These are phyloP conservation scores for Mallotus villosus DNA, from an alignment of 2,797 vertebrate genomes.

Conservation along the genomic window DNA sequence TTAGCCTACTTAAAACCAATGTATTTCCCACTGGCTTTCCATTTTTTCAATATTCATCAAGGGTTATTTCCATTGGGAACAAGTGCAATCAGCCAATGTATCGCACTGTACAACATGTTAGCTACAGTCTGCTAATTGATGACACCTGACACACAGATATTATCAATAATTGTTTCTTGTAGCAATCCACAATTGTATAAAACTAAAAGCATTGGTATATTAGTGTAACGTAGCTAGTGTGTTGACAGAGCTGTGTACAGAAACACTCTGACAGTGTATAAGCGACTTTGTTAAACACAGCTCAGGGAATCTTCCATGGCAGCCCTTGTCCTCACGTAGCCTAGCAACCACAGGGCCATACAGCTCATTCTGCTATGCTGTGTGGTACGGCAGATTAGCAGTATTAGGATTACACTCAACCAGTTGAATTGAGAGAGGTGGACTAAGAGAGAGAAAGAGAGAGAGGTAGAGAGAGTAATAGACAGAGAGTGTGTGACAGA, in stretches of 20 bases:
- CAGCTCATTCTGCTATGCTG: constrained; percentile 45
- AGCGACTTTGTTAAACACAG: constrained; percentile 43
- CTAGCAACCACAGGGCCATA: constrained; percentile 70
- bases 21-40: background rate
- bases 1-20: background rate
- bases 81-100: background rate
- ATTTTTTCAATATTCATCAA: background rate
- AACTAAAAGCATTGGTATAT: background rate
- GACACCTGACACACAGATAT: constrained; percentile 11
- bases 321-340: constrained; percentile 65
- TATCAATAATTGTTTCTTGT: background rate
- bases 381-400: constrained; percentile 41
- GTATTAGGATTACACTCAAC: constrained; percentile 43
- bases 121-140: background rate
- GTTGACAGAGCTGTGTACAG: constrained; percentile 35
- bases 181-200: background rate
- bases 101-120: background rate
- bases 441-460: background rate
- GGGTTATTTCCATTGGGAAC: background rate
- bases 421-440: constrained; percentile 19
- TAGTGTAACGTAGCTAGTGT: constrained; percentile 20
- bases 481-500: background rate
- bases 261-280: constrained; percentile 56
- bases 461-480: constrained; percentile 5
- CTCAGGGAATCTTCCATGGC: constrained; percentile 61